Conservation (phyloP, 2,888 invertebrate genomes). For the Tachina lurida region DNA sequence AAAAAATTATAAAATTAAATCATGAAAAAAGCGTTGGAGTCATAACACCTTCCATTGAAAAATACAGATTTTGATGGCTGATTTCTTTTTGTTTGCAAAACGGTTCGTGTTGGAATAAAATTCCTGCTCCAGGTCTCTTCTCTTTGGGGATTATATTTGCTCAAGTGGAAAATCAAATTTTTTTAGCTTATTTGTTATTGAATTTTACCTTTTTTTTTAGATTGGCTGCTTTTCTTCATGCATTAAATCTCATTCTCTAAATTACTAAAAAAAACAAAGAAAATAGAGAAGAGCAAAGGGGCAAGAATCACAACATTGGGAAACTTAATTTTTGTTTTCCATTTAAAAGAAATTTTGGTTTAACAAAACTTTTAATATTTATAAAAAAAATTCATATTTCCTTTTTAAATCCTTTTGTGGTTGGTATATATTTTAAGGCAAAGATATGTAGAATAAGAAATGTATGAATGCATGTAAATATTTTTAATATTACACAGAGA, state of each 20-base stretch:
- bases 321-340: too few species aligned
- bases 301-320: too few species aligned
- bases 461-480: too few species aligned
- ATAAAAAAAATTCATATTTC: too few species aligned
- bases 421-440: too few species aligned
- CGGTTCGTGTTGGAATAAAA: neutral
- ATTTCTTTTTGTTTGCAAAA: neutral
- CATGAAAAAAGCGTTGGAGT: neutral
- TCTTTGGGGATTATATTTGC: slow-evolving; percentile 58
- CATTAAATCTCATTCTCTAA: slow-evolving; percentile 17
- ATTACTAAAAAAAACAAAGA: slow-evolving; percentile 55
- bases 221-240: neutral
- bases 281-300: neutral
- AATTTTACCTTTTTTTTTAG: slow-evolving; percentile 33
- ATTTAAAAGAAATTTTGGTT: too few species aligned
- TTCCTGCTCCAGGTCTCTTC: slow-evolving; percentile 10
- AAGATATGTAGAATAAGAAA: too few species aligned
- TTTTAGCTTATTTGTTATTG: slow-evolving; percentile 12
- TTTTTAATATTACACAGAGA: too few species aligned
- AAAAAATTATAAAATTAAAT: neutral
- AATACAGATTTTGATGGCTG: slow-evolving; percentile 3
- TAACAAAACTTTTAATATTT: too few species aligned
- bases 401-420: too few species aligned
- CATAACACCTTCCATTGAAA: slow-evolving; percentile 51
- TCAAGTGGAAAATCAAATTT: slow-evolving; percentile 68